These are phyloP conservation scores for Mayetiola destructor DNA, from an alignment of 2,888 invertebrate species.

Conservation along the genomic window DNA sequence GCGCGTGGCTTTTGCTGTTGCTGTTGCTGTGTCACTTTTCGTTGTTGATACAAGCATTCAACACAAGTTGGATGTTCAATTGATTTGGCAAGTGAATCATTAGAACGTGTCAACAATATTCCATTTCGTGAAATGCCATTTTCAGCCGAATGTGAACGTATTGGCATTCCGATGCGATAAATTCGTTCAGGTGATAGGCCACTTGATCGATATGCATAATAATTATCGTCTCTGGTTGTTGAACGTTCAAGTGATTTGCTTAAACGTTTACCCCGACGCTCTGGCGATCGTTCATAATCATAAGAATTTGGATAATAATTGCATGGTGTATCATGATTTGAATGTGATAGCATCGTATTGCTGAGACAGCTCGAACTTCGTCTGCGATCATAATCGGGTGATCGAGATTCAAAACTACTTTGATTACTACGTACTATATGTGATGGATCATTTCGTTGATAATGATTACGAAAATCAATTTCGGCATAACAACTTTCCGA, in stretches of 20 bases:
- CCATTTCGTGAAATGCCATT: conserved; percentile 31
- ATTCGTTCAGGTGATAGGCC: conserved; percentile 32
- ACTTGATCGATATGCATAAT: conserved; percentile 23
- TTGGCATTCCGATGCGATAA: conserved; percentile 27
- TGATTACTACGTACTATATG: conserved; percentile 26
- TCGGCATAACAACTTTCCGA: background rate
- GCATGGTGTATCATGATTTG: conserved; percentile 28
- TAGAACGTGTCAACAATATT: conserved; percentile 34
- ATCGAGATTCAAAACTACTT: conserved; percentile 31
- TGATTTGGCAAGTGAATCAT: conserved; percentile 40
- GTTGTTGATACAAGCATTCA: conserved; percentile 52
- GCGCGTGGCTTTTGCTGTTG: conserved; percentile 51
- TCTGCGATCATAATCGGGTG: conserved; percentile 30
- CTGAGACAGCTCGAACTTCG: conserved; percentile 34
- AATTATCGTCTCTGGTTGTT: conserved; percentile 31
- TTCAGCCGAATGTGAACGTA: conserved; percentile 34
- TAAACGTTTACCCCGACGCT: conserved; percentile 22
- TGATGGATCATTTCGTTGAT: background rate
- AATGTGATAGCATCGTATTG: conserved; percentile 28
- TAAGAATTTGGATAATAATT: conserved; percentile 33
- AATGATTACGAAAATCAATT: background rate
- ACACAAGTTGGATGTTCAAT: conserved; percentile 59
- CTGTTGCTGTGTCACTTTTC: conserved; percentile 28
- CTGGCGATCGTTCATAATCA: conserved; percentile 23
- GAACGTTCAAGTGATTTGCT: conserved; percentile 34